Percentiles rank a stretch among this genome's conserved stretches.
Conservation (phyloP, 2,888 invertebrate genomes). For the Lampropteryx suffumata region DNA sequence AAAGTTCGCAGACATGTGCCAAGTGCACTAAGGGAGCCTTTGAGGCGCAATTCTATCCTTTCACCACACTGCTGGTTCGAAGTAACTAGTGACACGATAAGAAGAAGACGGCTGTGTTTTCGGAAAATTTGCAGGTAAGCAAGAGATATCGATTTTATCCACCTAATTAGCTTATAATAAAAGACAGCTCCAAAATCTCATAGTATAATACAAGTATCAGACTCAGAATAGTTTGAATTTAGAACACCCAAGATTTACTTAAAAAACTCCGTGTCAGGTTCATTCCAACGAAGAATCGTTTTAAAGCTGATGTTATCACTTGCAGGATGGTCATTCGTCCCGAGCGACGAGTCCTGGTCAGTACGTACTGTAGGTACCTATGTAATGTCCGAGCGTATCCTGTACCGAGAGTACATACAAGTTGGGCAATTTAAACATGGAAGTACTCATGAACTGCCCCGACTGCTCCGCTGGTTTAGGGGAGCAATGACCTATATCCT, state of each 20-base stretch:
- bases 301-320: conserved; percentile 51
- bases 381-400: conserved; percentile 61
- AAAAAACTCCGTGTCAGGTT: conserved; percentile 28
- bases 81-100: too few species aligned
- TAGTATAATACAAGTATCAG: too few species aligned
- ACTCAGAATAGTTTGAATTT: conserved; percentile 2
- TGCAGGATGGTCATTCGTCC: conserved; percentile 61
- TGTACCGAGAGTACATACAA: conserved; percentile 77
- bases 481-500: conserved; percentile 83
- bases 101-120: too few species aligned
- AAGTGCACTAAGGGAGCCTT: too few species aligned
- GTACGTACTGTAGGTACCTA: conserved; percentile 16
- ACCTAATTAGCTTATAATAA: too few species aligned
- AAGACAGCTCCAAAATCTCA: too few species aligned
- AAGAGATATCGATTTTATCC: too few species aligned
- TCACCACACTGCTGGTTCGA: too few species aligned
- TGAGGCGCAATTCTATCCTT: too few species aligned
- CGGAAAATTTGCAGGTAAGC: too few species aligned
- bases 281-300: conserved; percentile 46
- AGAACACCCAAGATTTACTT: conserved; percentile 13
- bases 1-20: too few species aligned
- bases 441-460: conserved; percentile 77
- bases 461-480: conserved; percentile 80
- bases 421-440: conserved; percentile 80
- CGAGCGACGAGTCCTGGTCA: conserved; percentile 41